phyloP scores from a whole-genome alignment of 53 echinoderm and acorn worm genomes.

The Echinarachnius parma region DNA sequence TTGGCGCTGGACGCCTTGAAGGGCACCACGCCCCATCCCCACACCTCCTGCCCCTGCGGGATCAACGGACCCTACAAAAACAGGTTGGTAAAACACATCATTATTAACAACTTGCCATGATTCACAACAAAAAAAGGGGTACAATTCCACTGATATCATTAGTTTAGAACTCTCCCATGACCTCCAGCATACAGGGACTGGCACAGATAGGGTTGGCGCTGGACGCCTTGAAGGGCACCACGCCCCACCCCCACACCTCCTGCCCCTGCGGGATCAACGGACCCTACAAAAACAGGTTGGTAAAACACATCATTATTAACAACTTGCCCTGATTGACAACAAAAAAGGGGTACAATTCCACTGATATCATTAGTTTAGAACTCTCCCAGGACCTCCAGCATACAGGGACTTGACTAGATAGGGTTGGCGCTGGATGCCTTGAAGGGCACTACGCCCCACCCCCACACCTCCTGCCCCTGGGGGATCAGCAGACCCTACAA shows the following conservation, averaged over 20 bases:
- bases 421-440: conserved; percentile 39
- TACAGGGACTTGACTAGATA: conserved; percentile 45
- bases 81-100: too few relatives aligned
- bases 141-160: too few relatives aligned
- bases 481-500: conserved; percentile 79
- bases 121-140: too few relatives aligned
- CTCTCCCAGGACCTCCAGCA: conserved; percentile 65
- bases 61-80: conserved; percentile 83
- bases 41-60: conserved; percentile 77
- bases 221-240: conserved; percentile 64
- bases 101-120: too few relatives aligned
- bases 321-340: too few relatives aligned
- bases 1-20: conserved; percentile 59
- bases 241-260: conserved; percentile 79
- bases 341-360: too few relatives aligned
- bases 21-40: conserved; percentile 68
- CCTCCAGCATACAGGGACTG: conserved; percentile 53
- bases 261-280: conserved; percentile 78
- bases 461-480: conserved; percentile 77
- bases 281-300: too few relatives aligned
- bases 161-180: conserved; percentile 74
- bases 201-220: conserved; percentile 43
- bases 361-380: too few relatives aligned
- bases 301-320: too few relatives aligned
- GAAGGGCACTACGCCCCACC: conserved; percentile 70